A percentile compares a stretch with the other conserved stretches of the same genome.
phyloP scores from a whole-genome alignment of 1,140 invertebrate genomes.

The Bradynema listronoti region DNA sequence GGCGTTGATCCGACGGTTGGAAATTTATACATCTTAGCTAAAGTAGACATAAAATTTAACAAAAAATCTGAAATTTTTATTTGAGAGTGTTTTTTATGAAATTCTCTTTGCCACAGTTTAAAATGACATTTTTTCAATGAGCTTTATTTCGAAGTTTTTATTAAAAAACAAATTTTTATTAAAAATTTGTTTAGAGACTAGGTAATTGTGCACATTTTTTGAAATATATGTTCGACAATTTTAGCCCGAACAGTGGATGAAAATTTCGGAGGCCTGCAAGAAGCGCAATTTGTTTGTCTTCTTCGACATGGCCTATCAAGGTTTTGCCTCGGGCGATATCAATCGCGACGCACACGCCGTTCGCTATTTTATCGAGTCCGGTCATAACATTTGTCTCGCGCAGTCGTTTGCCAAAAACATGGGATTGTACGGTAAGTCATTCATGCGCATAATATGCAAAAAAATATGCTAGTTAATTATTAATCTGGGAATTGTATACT shows the following conservation, averaged over 20 bases:
- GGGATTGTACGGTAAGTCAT: constrained; percentile 73
- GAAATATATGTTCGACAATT: no score
- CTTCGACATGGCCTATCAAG: constrained; percentile 99
- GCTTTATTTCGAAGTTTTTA: constrained; percentile 8
- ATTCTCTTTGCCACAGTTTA: no score
- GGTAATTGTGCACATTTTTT: no score
- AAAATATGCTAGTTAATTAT: constrained; percentile 6
- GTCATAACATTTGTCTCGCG: constrained; percentile 77
- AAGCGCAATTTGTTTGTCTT: constrained; percentile 78
- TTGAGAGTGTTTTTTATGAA: no score
- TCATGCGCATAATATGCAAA: not conserved
- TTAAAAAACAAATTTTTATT: not conserved
- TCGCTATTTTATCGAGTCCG: constrained; percentile 81
- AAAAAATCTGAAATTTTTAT: no score
- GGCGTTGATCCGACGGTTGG: constrained; percentile 69
- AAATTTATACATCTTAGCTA: not conserved
- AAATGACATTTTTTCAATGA: not conserved
- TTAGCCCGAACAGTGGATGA: constrained; percentile 78
- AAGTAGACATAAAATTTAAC: no score
- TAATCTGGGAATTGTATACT: not conserved
- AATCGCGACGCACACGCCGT: constrained; percentile 82
- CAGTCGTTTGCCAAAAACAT: constrained; percentile 99
- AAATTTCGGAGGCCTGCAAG: constrained; percentile 71
- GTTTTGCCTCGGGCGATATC: constrained; percentile 71
- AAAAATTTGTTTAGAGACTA: no score